Evolutionary conservation across 2,888 invertebrate genomes (phyloP).

Genomic region (Agriopis leucophaearia): DNA sequence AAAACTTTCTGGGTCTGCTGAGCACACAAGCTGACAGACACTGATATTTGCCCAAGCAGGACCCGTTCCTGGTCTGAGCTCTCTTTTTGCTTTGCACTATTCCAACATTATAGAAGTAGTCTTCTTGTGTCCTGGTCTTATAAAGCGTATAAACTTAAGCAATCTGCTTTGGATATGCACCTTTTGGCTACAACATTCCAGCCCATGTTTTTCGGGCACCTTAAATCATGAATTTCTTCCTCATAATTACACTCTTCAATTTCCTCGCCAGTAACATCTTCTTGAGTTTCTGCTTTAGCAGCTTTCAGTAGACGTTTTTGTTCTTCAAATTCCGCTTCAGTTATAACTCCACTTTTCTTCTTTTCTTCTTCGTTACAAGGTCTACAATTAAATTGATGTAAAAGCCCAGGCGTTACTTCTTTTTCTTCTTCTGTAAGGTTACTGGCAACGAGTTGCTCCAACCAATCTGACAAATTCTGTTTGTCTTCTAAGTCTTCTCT

Average conservation of each 20-base stretch:
- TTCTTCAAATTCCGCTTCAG: background rate
- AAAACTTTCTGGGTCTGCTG: no score
- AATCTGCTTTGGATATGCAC: background rate
- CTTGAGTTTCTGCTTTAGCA: background rate
- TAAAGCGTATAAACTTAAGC: background rate
- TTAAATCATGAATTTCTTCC: background rate
- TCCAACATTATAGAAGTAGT: background rate
- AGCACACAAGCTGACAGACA: no score
- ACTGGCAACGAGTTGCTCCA: background rate
- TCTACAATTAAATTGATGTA: slow-evolving; percentile 3
- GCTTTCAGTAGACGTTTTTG: background rate
- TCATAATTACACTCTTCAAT: background rate
- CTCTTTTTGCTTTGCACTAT: no score
- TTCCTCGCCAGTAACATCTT: background rate
- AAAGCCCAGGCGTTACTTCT: background rate
- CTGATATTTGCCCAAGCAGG: no score
- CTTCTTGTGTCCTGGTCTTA: background rate
- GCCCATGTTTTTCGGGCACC: background rate
- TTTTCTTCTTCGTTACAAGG: background rate
- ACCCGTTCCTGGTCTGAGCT: no score
- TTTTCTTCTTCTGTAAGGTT: background rate
- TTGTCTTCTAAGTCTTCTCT: background rate
- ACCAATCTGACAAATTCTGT: background rate
- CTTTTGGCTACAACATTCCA: background rate
- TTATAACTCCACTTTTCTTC: background rate